A percentile compares a stretch with the other conserved stretches of the same genome.
Conservation (phyloP, 2,797 vertebrate genomes). For the Echeneis naucrates region DNA sequence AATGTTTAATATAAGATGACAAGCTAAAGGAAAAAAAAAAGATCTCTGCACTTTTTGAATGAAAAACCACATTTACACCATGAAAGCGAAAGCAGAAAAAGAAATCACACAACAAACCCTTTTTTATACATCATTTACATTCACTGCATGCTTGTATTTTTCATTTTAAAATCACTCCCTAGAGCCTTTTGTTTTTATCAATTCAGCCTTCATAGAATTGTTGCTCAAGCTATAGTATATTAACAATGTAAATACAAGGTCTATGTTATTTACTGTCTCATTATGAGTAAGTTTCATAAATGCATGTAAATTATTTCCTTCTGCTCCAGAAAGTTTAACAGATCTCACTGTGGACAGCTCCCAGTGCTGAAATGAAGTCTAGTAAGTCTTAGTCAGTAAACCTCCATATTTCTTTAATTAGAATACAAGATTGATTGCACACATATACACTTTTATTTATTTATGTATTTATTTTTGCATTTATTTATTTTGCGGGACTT, state of each 20-base stretch:
- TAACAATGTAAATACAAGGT: not conserved
- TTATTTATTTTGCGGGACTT: no score
- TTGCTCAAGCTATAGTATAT: not conserved
- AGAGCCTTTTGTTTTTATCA: not conserved
- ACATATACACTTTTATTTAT: not conserved
- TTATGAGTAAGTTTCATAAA: slow-evolving; percentile 1
- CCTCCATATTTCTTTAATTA: slow-evolving; percentile 3
- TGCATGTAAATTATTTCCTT: not conserved
- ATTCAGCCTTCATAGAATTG: not conserved
- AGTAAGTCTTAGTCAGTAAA: no score
- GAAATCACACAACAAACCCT: not conserved
- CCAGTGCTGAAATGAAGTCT: slow-evolving; percentile 28
- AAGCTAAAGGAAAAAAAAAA: no score
- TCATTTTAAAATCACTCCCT: not conserved
- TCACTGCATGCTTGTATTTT: slow-evolving; percentile 2
- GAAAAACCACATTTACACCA: not conserved
- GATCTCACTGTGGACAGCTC: slow-evolving; percentile 35
- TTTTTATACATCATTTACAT: not conserved
- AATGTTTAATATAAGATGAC: no score
- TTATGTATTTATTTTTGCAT: not conserved
- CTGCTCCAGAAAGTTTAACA: not conserved
- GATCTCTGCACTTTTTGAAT: not conserved
- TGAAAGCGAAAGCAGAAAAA: not conserved
- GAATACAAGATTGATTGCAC: not conserved
- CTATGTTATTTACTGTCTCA: not conserved